These are phyloP conservation scores for Pelecanus crispus DNA, from an alignment of 2,113 vertebrate genomes.

Conservation along the genomic window DNA sequence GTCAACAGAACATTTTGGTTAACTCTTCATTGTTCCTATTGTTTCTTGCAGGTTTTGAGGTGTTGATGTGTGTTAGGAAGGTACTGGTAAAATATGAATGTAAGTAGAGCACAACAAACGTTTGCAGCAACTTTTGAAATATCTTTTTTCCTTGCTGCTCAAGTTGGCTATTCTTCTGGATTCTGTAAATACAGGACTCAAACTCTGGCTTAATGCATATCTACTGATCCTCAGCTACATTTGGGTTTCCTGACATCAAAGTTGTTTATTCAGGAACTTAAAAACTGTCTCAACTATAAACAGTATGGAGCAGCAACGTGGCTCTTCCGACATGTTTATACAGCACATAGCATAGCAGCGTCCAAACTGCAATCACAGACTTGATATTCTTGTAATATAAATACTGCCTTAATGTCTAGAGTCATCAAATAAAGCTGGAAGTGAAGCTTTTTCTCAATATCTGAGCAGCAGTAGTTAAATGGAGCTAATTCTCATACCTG, in stretches of 20 bases:
- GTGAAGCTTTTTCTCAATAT: neutral
- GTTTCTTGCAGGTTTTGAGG: neutral
- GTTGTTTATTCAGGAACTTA: conserved; percentile 16
- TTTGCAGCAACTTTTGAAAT: neutral
- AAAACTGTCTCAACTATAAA: conserved; percentile 31
- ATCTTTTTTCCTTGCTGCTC: neutral
- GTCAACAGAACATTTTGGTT: neutral
- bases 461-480: neutral
- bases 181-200: neutral
- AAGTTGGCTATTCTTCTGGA: neutral
- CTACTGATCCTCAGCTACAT: neutral
- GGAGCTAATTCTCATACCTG: neutral
- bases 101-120: neutral
- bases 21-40: neutral
- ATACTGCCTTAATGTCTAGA: neutral
- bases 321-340: neutral
- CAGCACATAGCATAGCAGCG: neutral
- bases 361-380: conserved; percentile 8
- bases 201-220: neutral
- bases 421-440: neutral
- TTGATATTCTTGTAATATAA: neutral
- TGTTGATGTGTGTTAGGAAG: neutral
- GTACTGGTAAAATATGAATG: neutral
- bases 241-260: neutral
- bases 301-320: neutral